Base-by-base conservation (phyloP, 2,113 vertebrate genomes). In the Thymallus thymallus region DNA sequence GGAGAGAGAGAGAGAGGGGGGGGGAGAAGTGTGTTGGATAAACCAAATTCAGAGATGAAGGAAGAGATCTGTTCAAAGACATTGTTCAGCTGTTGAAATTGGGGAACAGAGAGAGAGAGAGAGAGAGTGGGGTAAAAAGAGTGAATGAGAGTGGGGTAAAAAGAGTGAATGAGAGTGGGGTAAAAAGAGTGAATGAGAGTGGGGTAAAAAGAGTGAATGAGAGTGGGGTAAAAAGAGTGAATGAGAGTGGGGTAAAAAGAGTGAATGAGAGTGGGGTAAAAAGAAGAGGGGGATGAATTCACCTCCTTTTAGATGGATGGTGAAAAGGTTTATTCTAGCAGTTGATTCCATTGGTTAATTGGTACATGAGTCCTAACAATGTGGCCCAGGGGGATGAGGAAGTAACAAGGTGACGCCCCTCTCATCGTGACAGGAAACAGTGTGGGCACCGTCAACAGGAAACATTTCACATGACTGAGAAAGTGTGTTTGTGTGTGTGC, bases 401-500 rank as follows among this genome's bases (percentile, higher is more conserved):
- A 84, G 70, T 83, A 74, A 75, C 73, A 71, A 68, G 80, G 58
- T 88, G 81, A 87, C 81, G 78, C 10, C 9, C 35, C 35, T 41
- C 35, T 41, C 35, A 41, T 41, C 35, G 62, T 86, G 81, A 84
- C 88, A 91, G 90, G 90, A 92, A 92, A 83, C 79, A 75, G 69
- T 76, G 74, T 88, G 82, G 76, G 76, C 12, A 29, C 51, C 51
- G 60, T 69, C 63, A 91, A 89, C 90, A 92, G 91, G 91, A 92
- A 92, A 88, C 87, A 88, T 86, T 80, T 83, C 77, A 76, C 72
- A 77, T 83, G 84, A 63, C 62, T 73, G 13, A 41, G 48, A 51
- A 51, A 51, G 48, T 51, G 5, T 16, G 51, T 68, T 32, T 26
- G 5, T 76, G 66, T 46, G 23, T 35, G 12, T 73, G 68, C 51